Conservation (phyloP, 2,888 invertebrate genomes). For the Philhelius pedissequus region DNA sequence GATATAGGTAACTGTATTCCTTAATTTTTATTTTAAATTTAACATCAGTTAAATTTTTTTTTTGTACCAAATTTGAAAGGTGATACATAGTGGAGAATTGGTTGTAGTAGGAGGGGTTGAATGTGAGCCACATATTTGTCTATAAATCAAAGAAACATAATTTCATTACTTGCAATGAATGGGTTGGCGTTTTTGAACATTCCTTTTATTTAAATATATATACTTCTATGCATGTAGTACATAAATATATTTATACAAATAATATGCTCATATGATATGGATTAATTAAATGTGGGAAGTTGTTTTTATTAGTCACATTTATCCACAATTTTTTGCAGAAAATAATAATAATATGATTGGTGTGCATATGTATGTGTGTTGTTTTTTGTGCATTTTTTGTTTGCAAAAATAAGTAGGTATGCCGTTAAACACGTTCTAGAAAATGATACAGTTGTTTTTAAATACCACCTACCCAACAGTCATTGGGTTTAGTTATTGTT, state of each 20-base stretch:
- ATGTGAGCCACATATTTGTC: too few species aligned
- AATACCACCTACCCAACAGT: neutral
- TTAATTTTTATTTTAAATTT: neutral
- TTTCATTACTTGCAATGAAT: too few species aligned
- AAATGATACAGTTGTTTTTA: neutral
- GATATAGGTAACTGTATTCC: neutral
- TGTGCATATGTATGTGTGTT: neutral
- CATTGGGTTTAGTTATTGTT: neutral
- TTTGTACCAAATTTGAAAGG: neutral
- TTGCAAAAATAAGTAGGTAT: too few species aligned
- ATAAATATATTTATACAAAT: too few species aligned
- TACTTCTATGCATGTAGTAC: too few species aligned
- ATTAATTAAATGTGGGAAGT: neutral
- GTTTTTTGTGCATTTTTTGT: too few species aligned
- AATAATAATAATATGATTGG: neutral
- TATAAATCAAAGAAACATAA: too few species aligned
- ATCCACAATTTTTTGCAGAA: neutral
- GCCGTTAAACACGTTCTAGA: neutral
- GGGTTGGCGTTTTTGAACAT: too few species aligned
- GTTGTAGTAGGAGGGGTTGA: too few species aligned
- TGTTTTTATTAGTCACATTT: conserved; percentile 15
- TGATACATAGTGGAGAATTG: too few species aligned
- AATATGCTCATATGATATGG: too few species aligned
- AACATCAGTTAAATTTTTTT: neutral
- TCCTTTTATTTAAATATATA: too few species aligned